Evolutionary conservation across 2,113 vertebrate genomes (phyloP).

Genomic region (Pelodiscus sinensis): DNA sequence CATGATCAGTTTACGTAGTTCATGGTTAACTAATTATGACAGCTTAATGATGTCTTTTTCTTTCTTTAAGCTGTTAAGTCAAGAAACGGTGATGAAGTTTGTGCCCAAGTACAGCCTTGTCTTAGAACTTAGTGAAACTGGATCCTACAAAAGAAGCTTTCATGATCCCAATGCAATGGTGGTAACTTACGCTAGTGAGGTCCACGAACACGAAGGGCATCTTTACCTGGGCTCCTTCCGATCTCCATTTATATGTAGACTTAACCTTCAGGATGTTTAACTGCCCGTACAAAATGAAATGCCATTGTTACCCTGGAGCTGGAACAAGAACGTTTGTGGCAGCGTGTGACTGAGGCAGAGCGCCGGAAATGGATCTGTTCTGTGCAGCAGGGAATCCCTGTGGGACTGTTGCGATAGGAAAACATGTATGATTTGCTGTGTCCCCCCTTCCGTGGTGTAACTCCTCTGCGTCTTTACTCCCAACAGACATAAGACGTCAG

Average conservation of each 20-base stretch:
- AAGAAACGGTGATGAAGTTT: conserved; percentile 87
- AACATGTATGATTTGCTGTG: background rate
- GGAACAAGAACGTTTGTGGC: background rate
- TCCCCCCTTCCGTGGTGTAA: background rate
- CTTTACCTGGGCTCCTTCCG: conserved; percentile 95
- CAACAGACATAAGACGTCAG: background rate
- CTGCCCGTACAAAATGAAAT: background rate
- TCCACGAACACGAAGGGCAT: conserved; percentile 86
- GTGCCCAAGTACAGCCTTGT: conserved; percentile 92
- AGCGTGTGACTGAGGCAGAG: background rate
- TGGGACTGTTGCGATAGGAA: background rate
- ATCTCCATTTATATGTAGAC: conserved; percentile 88
- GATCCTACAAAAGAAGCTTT: conserved; percentile 89
- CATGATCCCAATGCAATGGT: conserved; percentile 90
- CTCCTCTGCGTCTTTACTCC: background rate
- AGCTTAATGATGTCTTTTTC: background rate
- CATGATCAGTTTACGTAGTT: background rate
- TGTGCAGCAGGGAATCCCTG: background rate
- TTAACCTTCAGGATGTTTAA: conserved; percentile 84
- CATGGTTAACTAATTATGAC: background rate
- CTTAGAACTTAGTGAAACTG: conserved; percentile 90
- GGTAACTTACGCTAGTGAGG: conserved; percentile 88
- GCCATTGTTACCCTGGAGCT: background rate
- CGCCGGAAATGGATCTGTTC: background rate
- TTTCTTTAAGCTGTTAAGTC: conserved; percentile 86